Conservation (phyloP, 2,797 vertebrate genomes). For the Eulemur rubriventer region DNA sequence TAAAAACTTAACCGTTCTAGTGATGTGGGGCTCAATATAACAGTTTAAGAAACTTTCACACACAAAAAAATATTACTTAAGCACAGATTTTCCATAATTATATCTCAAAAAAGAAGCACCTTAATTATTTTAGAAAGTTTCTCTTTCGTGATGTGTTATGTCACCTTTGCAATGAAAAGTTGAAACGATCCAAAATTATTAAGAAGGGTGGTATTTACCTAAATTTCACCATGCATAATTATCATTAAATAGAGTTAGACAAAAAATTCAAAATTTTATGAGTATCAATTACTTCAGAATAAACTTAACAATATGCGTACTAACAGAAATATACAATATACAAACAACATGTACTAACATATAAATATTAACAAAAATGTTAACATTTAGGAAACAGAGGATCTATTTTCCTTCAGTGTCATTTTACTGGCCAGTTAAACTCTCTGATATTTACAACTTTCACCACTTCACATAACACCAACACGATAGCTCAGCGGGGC, state of each 20-base stretch:
- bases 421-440: background rate
- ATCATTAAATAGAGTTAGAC: background rate
- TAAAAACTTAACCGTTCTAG: background rate
- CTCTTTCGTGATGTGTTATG: background rate
- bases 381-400: background rate
- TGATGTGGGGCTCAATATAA: background rate
- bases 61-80: background rate
- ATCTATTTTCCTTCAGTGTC: background rate
- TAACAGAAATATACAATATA: background rate
- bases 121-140: conserved; percentile 10
- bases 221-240: background rate
- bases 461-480: background rate
- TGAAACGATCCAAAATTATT: background rate
- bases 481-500: accelerated
- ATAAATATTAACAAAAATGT: background rate
- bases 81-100: background rate
- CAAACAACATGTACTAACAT: background rate
- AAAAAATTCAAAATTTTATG: background rate
- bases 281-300: conserved; percentile 15
- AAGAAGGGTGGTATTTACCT: background rate
- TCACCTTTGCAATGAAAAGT: background rate
- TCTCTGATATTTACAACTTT: background rate
- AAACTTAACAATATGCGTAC: background rate
- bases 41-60: background rate
- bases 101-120: background rate